Evolutionary conservation across 2,888 invertebrate genomes (phyloP).

Genomic region (Eueremaeus valkanovi): DNA sequence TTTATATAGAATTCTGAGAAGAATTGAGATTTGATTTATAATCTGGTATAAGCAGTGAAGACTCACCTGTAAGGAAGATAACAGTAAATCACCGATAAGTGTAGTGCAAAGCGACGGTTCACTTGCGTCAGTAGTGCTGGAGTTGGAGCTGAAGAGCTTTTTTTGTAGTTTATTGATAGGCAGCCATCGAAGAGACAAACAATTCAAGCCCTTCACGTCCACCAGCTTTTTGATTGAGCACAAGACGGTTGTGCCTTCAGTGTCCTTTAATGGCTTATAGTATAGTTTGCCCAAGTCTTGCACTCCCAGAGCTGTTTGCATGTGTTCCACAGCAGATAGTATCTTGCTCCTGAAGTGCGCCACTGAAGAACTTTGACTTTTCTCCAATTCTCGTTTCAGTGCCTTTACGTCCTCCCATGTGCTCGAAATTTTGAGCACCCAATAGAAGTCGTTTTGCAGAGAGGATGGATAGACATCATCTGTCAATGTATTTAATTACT

Average conservation of each 20-base stretch:
- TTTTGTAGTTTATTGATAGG: constrained; percentile 75
- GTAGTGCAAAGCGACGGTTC: constrained; percentile 6
- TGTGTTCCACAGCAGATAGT: constrained; percentile 83
- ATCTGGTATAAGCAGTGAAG: neutral
- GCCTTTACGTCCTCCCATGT: constrained; percentile 95
- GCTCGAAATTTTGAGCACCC: constrained; percentile 95
- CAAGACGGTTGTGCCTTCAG: constrained; percentile 81
- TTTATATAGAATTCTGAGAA: constrained; percentile 5
- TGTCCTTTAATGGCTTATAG: constrained; percentile 81
- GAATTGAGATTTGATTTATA: neutral
- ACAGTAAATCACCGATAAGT: constrained; percentile 37
- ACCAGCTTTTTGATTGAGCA: constrained; percentile 76
- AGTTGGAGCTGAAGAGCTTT: neutral
- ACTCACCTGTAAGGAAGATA: constrained; percentile 36
- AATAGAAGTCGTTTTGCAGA: constrained; percentile 88
- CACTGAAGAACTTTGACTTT: constrained; percentile 80
- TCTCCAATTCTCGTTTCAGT: constrained; percentile 88
- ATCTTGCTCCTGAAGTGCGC: constrained; percentile 85
- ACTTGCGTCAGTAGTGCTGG: constrained; percentile 22
- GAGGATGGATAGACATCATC: constrained; percentile 89
- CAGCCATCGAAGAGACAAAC: constrained; percentile 87
- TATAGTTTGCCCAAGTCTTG: constrained; percentile 92
- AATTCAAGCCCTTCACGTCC: constrained; percentile 78
- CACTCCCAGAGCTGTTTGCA: constrained; percentile 82
- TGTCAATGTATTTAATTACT: neutral